Percentiles rank a stretch among this genome's conserved stretches.
phyloP scores from a whole-genome alignment of 2,888 invertebrate genomes.

The Ochropacha duplaris region DNA sequence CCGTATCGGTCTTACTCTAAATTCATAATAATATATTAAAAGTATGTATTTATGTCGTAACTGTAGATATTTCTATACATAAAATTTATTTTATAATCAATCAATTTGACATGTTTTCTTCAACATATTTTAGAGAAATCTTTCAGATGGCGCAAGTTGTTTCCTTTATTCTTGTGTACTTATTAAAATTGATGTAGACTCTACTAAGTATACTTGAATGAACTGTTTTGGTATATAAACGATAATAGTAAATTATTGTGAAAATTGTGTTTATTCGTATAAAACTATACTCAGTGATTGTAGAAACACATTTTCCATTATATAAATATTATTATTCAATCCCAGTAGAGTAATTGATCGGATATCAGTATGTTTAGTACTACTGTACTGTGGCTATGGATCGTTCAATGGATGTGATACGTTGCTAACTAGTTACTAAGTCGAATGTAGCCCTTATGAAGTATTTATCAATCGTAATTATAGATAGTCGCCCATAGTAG shows the following conservation, averaged over 20 bases:
- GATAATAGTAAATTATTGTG: conserved; percentile 21
- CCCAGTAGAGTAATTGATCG: conserved; percentile 21
- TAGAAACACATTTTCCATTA: conserved; percentile 39
- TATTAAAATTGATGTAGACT: conserved; percentile 28
- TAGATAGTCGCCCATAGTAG: conserved; percentile 72
- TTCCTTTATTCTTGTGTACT: conserved; percentile 25
- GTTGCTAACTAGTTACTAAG: conserved; percentile 70
- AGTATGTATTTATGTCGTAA: conserved; percentile 1
- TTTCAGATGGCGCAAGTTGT: conserved; percentile 9
- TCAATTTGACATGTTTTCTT: not conserved
- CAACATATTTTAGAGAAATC: not conserved
- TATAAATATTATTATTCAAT: conserved; percentile 30
- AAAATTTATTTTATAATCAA: not conserved
- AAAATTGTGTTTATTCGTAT: conserved; percentile 19
- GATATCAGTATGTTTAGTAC: conserved; percentile 29
- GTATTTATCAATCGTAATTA: conserved; percentile 77
- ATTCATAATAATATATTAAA: not conserved
- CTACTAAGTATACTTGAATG: conserved; percentile 21
- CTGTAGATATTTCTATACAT: not conserved
- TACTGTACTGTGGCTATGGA: conserved; percentile 63
- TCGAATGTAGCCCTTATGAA: conserved; percentile 67
- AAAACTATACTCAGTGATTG: conserved; percentile 34
- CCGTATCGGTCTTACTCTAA: not conserved
- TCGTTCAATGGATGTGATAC: conserved; percentile 77
- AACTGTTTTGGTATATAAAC: conserved; percentile 25